Conservation (phyloP, 2,797 vertebrate species). For the Vespertilio murinus region DNA sequence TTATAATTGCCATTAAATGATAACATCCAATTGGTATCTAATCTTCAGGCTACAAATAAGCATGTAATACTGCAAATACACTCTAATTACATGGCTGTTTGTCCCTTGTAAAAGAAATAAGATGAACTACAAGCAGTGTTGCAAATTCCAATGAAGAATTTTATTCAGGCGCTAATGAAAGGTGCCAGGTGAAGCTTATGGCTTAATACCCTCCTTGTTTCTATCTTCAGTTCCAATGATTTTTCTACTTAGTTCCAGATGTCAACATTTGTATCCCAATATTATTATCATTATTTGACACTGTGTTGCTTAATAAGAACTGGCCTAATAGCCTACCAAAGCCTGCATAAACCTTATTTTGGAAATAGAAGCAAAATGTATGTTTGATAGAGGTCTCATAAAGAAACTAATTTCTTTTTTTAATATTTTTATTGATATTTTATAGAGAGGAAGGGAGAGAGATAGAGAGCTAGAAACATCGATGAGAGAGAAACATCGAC, state of each 20-base stretch:
- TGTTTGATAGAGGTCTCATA: conserved; percentile 11
- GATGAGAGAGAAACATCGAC: too few relatives aligned
- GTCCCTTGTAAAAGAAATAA: conserved; percentile 76
- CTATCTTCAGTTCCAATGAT: conserved; percentile 55
- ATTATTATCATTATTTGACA: conserved; percentile 59
- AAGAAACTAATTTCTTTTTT: too few relatives aligned
- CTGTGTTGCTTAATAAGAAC: conserved; percentile 49
- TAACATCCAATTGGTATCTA: conserved; percentile 77
- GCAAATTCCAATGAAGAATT: conserved; percentile 73
- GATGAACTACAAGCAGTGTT: conserved; percentile 71
- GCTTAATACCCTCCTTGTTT: conserved; percentile 67
- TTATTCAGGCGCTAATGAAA: conserved; percentile 72
- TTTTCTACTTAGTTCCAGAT: conserved; percentile 70
- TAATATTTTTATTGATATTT: too few relatives aligned
- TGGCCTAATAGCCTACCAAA: conserved; percentile 39
- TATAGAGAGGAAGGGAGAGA: too few relatives aligned
- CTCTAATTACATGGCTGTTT: conserved; percentile 80
- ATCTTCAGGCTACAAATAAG: conserved; percentile 75
- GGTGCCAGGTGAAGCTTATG: conserved; percentile 69
- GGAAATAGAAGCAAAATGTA: conserved; percentile 45
- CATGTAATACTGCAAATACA: conserved; percentile 73
- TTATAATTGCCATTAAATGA: conserved; percentile 74
- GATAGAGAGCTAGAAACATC: too few relatives aligned
- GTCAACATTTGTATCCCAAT: conserved; percentile 64
- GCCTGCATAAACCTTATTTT: conserved; percentile 28